These are phyloP conservation scores for Elymnias hypermnestra DNA, from an alignment of 1,140 invertebrate species.

Conservation along the genomic window DNA sequence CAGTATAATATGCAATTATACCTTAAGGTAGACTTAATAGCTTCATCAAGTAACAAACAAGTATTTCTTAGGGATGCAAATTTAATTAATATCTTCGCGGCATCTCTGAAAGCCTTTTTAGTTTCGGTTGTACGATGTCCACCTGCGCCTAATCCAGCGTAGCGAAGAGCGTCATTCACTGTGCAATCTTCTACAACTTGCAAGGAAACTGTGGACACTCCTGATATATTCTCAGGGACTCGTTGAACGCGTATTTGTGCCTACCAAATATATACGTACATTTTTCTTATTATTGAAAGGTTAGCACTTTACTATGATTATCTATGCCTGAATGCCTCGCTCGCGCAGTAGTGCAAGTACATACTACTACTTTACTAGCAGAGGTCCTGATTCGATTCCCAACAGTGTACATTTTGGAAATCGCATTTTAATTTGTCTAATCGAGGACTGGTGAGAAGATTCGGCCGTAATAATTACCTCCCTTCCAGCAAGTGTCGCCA, in stretches of 20 bases:
- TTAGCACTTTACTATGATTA: no score
- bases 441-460: no score
- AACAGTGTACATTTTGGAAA: no score
- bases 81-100: slow-evolving; percentile 50
- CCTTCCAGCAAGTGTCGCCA: no score
- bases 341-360: no score
- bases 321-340: no score
- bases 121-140: slow-evolving; percentile 58
- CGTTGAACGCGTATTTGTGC: slow-evolving; percentile 59
- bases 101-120: slow-evolving; percentile 60
- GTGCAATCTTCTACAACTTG: slow-evolving; percentile 44
- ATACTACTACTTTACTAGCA: no score
- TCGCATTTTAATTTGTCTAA: no score
- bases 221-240: slow-evolving; percentile 59
- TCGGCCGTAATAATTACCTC: no score
- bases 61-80: slow-evolving; percentile 63
- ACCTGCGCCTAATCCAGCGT: slow-evolving; percentile 56
- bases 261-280: slow-evolving; percentile 21
- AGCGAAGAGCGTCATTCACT: slow-evolving; percentile 39
- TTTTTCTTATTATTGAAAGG: no score
- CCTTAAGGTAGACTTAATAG: slow-evolving; percentile 56
- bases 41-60: slow-evolving; percentile 49
- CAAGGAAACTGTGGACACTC: slow-evolving; percentile 48
- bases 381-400: no score
- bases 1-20: no score